Evolutionary conservation across 2,888 invertebrate genomes (phyloP).

Genomic region (Drosophila paucipuncta): DNA sequence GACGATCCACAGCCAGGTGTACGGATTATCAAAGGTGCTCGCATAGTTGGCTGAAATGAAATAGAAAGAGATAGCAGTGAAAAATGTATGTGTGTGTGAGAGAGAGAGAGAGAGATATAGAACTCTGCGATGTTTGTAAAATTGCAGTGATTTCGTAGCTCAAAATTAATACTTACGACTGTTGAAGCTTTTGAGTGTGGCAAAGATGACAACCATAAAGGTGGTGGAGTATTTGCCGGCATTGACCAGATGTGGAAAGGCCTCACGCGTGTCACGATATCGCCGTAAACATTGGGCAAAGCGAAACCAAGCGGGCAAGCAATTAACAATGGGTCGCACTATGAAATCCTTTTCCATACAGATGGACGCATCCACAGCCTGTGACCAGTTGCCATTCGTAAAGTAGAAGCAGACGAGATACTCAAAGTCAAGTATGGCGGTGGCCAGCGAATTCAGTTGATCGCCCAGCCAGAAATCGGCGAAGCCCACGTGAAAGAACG

Average conservation of each 20-base stretch:
- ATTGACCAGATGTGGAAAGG: conserved; percentile 98
- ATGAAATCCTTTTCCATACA: conserved; percentile 90
- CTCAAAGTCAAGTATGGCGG: conserved; percentile 96
- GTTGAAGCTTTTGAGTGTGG: conserved; percentile 89
- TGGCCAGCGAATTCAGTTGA: conserved; percentile 96
- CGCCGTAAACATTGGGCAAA: conserved; percentile 98
- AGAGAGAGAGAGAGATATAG: not conserved
- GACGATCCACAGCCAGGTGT: conserved; percentile 95
- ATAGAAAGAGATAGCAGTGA: not conserved
- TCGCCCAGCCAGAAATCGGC: conserved; percentile 99
- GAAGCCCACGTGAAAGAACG: conserved; percentile 96
- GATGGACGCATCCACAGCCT: conserved; percentile 87
- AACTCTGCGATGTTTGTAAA: not conserved
- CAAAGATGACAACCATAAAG: conserved; percentile 96
- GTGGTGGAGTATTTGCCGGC: conserved; percentile 99
- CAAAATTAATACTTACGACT: conserved; percentile 86
- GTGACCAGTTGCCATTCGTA: conserved; percentile 90
- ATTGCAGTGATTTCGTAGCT: not conserved
- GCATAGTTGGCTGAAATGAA: conserved; percentile 86
- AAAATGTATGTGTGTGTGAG: too few relatives aligned
- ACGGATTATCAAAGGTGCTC: conserved; percentile 91
- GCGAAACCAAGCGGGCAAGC: conserved; percentile 98
- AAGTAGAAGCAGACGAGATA: conserved; percentile 97
- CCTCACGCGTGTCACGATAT: conserved; percentile 96
- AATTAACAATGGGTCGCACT: conserved; percentile 93